These are phyloP conservation scores for Melanitta fusca DNA, from an alignment of 2,797 vertebrate species.

Conservation along the genomic window DNA sequence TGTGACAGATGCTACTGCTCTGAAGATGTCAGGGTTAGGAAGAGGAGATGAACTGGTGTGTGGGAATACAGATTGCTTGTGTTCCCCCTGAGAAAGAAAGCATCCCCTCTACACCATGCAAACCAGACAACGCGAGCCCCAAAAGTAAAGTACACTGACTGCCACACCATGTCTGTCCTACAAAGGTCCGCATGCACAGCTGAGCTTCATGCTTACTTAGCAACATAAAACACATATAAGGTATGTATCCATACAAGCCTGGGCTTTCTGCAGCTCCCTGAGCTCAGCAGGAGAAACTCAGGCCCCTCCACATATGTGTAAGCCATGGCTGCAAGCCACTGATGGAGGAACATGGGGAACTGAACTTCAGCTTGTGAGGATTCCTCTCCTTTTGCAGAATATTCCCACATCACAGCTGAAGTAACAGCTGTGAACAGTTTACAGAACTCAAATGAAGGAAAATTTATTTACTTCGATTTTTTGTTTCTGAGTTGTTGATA, in stretches of 20 bases:
- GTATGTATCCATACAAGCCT: fast-evolving
- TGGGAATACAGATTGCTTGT: fast-evolving
- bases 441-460: not conserved
- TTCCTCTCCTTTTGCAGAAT: not conserved
- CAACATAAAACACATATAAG: not conserved
- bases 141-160: not conserved
- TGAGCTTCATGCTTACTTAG: not conserved
- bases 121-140: not conserved
- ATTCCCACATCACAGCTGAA: not conserved
- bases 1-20: not conserved
- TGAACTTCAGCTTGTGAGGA: not conserved
- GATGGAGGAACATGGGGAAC: not conserved
- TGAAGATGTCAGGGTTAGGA: fast-evolving
- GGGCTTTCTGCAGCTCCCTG: not conserved
- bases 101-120: fast-evolving
- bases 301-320: not conserved
- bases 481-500: slow-evolving; percentile 34
- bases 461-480: slow-evolving; percentile 5
- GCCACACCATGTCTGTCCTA: not conserved
- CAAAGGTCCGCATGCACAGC: not conserved
- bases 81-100: fast-evolving
- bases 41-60: not conserved
- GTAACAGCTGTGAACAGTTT: slow-evolving; percentile 53
- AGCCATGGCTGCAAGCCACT: not conserved
- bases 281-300: not conserved